Conservation (phyloP, 1,140 invertebrate species). For the Drosophila elegans region DNA sequence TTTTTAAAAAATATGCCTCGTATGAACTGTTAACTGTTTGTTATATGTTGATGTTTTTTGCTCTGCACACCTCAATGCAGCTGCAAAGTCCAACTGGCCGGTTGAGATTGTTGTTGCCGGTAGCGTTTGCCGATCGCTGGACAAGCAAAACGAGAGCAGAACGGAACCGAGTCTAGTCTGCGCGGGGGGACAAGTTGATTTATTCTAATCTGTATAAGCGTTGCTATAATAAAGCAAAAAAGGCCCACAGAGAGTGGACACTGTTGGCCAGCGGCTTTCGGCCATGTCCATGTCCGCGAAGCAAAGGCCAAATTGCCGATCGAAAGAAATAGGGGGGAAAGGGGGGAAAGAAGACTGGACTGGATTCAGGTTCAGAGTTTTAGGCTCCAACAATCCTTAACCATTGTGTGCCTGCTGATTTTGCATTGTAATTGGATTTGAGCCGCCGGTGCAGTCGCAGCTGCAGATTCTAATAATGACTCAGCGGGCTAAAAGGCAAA, state of each 20-base stretch:
- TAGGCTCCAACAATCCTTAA: slow-evolving; percentile 19
- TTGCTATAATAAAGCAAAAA: slow-evolving; percentile 80
- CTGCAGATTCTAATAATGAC: slow-evolving; percentile 79
- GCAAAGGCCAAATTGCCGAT: slow-evolving; percentile 52
- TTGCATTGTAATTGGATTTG: slow-evolving; percentile 77
- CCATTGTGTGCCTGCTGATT: slow-evolving; percentile 48
- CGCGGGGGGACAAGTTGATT: slow-evolving; percentile 64
- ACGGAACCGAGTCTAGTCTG: slow-evolving; percentile 7
- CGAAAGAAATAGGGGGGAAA: slow-evolving; percentile 13
- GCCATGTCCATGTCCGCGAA: slow-evolving; percentile 46
- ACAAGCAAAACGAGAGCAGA: slow-evolving; percentile 34
- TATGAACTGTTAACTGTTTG: neutral
- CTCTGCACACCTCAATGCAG: slow-evolving; percentile 20
- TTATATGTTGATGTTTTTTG: neutral
- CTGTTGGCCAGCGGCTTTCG: slow-evolving; percentile 65
- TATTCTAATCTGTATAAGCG: slow-evolving; percentile 82
- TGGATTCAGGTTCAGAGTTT: slow-evolving; percentile 8
- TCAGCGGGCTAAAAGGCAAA: slow-evolving; percentile 38
- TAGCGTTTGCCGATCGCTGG: slow-evolving; percentile 69
- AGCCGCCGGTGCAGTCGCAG: slow-evolving; percentile 71
- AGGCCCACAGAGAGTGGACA: slow-evolving; percentile 74
- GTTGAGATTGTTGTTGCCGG: slow-evolving; percentile 61
- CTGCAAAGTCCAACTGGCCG: slow-evolving; percentile 41
- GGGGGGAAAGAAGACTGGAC: slow-evolving; percentile 4
- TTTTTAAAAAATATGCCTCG: too few relatives aligned